Evolutionary conservation across 2,797 vertebrate species (phyloP), one percentile per base, ranked within the genome.

Genomic region (Sardinella longiceps): DNA sequence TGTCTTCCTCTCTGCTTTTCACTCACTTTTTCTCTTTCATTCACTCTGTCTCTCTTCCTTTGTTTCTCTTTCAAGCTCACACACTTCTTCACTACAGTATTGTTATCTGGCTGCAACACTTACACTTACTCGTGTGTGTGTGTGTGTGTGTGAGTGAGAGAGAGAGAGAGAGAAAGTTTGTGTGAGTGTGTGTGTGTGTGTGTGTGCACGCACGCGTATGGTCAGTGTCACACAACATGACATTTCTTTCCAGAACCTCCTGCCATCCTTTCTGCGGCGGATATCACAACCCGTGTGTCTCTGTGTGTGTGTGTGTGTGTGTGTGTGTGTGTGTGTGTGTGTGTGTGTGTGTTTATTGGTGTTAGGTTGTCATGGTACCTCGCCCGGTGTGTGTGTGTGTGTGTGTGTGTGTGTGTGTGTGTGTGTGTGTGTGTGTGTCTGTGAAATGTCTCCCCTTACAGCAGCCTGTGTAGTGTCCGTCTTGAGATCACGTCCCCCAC

Each of bases 381-480:
- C 51, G 23, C 3, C 20, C 3, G 7, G 51, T 63, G 23, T 60
- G 56, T 60, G 23, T 60, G 23, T 63, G n/a, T 51, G 80, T 51
- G 81, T 25, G 25, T 48, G 25, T 48, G 58, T 63, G 23, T 60
- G 56, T 60, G 23, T 60, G 23, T 63, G n/a, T 51, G 80, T 51
- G 81, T 25, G 25, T 48, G 25, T 48, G 58, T 83, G 37, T 30
- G 45, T 83, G 77, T 81, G 46, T 70, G 28, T 48, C 84, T 77
- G 82, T 77, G 77, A 10, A 9, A 6, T 70, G 83, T 81, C 11
- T 80, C 56, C 50, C 6, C 23, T 9, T 30, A 63, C 60, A 63
- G 25, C 28, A 63, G 11, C 11, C 60, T n/a, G 6, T 25, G 10
- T 25, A 63, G 60, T 7, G 60, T 14, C 25, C 25, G 2, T 30